These are phyloP conservation scores for Astropecten irregularis DNA, from an alignment of 53 echinoderm and acorn worm genomes.

Conservation along the genomic window DNA sequence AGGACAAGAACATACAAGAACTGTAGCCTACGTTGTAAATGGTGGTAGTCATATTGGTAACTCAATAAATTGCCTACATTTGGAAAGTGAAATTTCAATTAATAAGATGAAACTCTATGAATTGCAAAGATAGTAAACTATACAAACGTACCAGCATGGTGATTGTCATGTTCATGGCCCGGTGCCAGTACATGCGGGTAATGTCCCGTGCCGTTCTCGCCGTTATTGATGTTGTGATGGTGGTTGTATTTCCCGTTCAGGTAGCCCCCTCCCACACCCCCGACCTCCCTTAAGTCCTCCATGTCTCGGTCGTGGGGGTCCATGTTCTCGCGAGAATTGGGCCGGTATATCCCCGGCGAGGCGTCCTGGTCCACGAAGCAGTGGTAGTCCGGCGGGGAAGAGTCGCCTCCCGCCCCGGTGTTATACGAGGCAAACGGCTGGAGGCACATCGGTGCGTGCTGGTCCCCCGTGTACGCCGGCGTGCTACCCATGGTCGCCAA, in stretches of 20 bases:
- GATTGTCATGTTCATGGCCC: conserved; percentile 39
- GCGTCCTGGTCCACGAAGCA: conserved; percentile 11
- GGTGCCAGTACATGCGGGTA: conserved; percentile 50
- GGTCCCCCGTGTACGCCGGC: conserved; percentile 38
- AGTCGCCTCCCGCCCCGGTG: neutral
- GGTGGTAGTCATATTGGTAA: too few relatives aligned
- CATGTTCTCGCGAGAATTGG: conserved; percentile 48
- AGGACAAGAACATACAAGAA: too few relatives aligned
- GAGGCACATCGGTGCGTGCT: conserved; percentile 32
- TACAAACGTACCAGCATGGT: conserved; percentile 34
- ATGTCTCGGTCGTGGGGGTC: conserved; percentile 24
- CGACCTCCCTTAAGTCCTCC: conserved; percentile 20
- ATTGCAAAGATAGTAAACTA: too few relatives aligned
- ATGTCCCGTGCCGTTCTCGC: conserved; percentile 32
- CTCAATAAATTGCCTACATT: too few relatives aligned
- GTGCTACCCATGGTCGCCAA: conserved; percentile 52
- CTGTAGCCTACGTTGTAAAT: too few relatives aligned
- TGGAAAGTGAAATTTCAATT: too few relatives aligned
- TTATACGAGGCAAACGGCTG: conserved; percentile 16
- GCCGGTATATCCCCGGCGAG: conserved; percentile 42
- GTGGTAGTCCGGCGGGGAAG: conserved; percentile 30
- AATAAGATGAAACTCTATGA: too few relatives aligned
- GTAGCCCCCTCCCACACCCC: neutral
- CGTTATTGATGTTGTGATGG: neutral
- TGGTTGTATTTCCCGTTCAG: conserved; percentile 41